Base-by-base conservation (phyloP, 2,888 invertebrate species). In the Gnatocerus cornutus region DNA sequence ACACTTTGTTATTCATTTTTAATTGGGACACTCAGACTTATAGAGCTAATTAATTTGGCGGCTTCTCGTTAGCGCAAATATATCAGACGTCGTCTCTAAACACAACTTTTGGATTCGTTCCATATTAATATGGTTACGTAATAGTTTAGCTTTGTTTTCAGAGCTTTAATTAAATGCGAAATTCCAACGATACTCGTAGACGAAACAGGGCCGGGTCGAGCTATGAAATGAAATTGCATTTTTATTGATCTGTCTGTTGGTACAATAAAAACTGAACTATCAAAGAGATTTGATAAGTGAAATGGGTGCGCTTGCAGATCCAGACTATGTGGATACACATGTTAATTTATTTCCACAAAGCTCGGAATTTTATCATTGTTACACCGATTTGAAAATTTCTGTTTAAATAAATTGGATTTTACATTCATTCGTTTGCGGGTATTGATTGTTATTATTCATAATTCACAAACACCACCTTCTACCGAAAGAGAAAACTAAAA, bases 1-100 rank as follows among this genome's bases (percentile, higher is more conserved):
- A 33, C 39, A 37, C 37, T 55, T 14, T 55, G 9, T 14, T n/a
- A 56, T 41, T 39, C n/a, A 41, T 41, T 41, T 41, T 21, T 56
- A 56, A 56, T 41, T 41, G 56, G 46, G n/a, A 8, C n/a, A 3
- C 13, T n/a, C 12, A 21, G 29, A 41, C 41, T 41, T 41, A 3
- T 10, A 12, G 16, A 9, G 46, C 46, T 46, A 46, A 46, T 46
- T 46, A 46, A 46, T 46, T 16, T 46, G 4, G 6, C 46, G 2
- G 3, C 2, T 43, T 3, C 12, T 9, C 8, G 13, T 9, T 16
- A 46, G 46, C 16, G 27, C 16, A 27, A 46, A 46, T 46, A 10
- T 1, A 13, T 27, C 9, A 16, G 6, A 2, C 14, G 43, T 7
- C 7, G 16, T 46, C 1, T 46, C 16, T 2, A 16, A 16, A 5